These are phyloP conservation scores for Heliconius sara DNA, from an alignment of 2,888 invertebrate species.

Conservation along the genomic window DNA sequence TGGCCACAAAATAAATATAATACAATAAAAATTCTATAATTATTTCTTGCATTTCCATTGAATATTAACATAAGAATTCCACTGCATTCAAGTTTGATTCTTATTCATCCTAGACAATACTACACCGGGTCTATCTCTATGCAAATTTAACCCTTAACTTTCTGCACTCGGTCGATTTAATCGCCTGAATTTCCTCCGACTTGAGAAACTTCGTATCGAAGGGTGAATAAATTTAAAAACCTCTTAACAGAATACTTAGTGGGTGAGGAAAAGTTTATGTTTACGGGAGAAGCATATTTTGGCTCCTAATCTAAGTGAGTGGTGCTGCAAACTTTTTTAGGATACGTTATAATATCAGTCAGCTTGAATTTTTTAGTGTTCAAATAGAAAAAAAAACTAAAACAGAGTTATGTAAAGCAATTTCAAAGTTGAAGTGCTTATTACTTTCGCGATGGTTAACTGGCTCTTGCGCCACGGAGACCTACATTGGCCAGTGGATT, in stretches of 20 bases:
- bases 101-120: slow-evolving; percentile 40
- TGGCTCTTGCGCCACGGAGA: not conserved
- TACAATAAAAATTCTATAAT: not conserved
- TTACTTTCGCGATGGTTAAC: no score
- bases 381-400: not conserved
- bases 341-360: slow-evolving; percentile 21
- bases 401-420: no score
- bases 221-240: slow-evolving; percentile 84
- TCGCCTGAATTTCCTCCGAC: slow-evolving; percentile 75
- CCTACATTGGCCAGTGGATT: not conserved
- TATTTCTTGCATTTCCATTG: slow-evolving; percentile 12
- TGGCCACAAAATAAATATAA: not conserved
- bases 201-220: slow-evolving; percentile 73
- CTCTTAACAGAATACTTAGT: slow-evolving; percentile 74
- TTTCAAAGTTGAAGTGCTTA: no score
- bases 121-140: slow-evolving; percentile 65
- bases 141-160: slow-evolving; percentile 81
- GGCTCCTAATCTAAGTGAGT: slow-evolving; percentile 52
- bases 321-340: slow-evolving; percentile 44
- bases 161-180: slow-evolving; percentile 73
- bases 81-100: slow-evolving; percentile 19
- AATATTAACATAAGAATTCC: slow-evolving; percentile 22
- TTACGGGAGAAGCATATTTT: slow-evolving; percentile 59
- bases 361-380: not conserved
- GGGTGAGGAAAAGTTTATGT: slow-evolving; percentile 75